Evolutionary conservation across 1,140 invertebrate species (phyloP).

Genomic region (Aphidius gifuensis): DNA sequence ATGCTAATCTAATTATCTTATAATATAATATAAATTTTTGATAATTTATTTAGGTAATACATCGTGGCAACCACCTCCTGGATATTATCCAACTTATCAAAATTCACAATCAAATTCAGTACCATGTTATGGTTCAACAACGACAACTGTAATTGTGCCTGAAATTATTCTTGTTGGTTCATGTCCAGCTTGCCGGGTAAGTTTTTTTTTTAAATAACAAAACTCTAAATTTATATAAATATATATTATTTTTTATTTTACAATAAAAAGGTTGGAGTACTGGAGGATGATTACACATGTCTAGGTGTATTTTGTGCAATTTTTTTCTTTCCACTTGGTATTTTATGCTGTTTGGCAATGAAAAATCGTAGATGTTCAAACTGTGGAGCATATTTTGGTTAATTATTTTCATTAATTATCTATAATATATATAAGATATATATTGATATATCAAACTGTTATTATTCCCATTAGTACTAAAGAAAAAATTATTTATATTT

Average conservation of each 20-base stretch:
- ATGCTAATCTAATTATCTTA: background rate
- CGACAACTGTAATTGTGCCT: constrained; percentile 48
- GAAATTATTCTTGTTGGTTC: constrained; percentile 73
- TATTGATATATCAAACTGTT: no score
- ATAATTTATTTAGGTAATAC: constrained; percentile 26
- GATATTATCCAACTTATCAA: constrained; percentile 44
- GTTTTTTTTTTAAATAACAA: constrained; percentile 26
- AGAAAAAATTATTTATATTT: no score
- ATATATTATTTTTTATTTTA: background rate
- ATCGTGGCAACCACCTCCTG: constrained; percentile 46
- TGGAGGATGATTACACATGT: constrained; percentile 82
- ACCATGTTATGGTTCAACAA: constrained; percentile 55
- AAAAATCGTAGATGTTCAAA: constrained; percentile 78
- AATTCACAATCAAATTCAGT: constrained; percentile 37
- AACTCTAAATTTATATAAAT: constrained; percentile 7
- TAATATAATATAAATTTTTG: no score
- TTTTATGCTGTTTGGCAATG: constrained; percentile 76
- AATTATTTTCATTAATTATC: constrained; percentile 29
- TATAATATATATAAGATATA: background rate
- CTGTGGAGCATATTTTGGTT: constrained; percentile 78
- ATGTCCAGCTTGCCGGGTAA: constrained; percentile 77
- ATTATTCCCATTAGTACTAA: no score
- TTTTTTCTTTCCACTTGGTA: constrained; percentile 79
- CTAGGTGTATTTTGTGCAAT: constrained; percentile 80
- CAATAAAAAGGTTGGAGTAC: constrained; percentile 63